These are phyloP conservation scores for Centroberyx gerrardi DNA, from an alignment of 2,797 vertebrate species.

Conservation along the genomic window DNA sequence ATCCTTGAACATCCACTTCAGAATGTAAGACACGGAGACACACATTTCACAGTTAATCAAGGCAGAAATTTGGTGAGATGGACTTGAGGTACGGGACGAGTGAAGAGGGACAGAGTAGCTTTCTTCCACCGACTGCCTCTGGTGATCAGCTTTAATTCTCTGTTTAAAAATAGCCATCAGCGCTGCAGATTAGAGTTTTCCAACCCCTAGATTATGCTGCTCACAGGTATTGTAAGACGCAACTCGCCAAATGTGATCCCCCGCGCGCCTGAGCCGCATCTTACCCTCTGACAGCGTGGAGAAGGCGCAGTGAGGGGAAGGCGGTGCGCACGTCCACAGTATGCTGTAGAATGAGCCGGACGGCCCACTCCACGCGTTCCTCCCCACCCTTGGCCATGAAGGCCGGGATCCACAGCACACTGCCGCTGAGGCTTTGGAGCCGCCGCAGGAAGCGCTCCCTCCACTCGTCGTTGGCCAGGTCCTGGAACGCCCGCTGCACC, in stretches of 20 bases:
- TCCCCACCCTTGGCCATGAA: slow-evolving; percentile 98
- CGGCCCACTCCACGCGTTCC: slow-evolving; percentile 95
- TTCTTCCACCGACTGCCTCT: slow-evolving; percentile 24
- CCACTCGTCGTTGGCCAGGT: slow-evolving; percentile 93
- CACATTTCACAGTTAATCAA: neutral
- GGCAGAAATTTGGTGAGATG: neutral
- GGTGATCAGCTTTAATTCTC: slow-evolving; percentile 61
- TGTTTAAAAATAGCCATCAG: slow-evolving; percentile 72
- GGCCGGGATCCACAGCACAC: slow-evolving; percentile 97
- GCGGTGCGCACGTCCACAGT: slow-evolving; percentile 92
- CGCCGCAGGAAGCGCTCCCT: slow-evolving; percentile 91
- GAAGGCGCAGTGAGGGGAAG: slow-evolving; percentile 95
- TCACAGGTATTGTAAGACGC: slow-evolving; percentile 52
- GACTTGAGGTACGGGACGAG: neutral
- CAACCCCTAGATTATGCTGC: slow-evolving; percentile 49
- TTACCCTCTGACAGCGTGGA: slow-evolving; percentile 97
- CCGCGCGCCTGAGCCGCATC: slow-evolving; percentile 52
- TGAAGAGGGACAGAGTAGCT: slow-evolving; percentile 12
- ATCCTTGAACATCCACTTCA: neutral
- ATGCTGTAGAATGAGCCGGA: slow-evolving; percentile 93
- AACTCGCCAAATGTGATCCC: slow-evolving; percentile 1
- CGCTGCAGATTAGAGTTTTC: slow-evolving; percentile 52
- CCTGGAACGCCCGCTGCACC: slow-evolving; percentile 96
- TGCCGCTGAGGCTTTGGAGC: slow-evolving; percentile 91
- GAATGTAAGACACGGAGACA: neutral